Percentiles rank a stretch among this genome's conserved stretches.
These are phyloP conservation scores for Xenentodon cancila DNA, from an alignment of 2,797 vertebrate species.

Conservation along the genomic window DNA sequence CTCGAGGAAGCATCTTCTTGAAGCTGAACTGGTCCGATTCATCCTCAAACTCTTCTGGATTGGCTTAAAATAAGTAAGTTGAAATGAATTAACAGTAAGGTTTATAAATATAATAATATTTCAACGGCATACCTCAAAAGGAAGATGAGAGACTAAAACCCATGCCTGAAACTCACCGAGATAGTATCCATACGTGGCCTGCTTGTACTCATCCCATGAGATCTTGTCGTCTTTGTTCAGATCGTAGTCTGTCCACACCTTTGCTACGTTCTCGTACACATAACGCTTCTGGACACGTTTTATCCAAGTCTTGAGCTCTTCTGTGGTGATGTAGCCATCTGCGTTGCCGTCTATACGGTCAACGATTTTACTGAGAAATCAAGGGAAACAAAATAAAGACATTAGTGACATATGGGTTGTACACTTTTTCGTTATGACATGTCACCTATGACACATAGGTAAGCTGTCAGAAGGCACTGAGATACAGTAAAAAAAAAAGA, in stretches of 20 bases:
- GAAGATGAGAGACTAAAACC: neutral
- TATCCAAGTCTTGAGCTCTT: slow-evolving; percentile 94
- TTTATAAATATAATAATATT: neutral
- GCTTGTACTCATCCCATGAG: slow-evolving; percentile 98
- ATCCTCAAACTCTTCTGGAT: slow-evolving; percentile 93
- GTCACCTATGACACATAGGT: too few species aligned
- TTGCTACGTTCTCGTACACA: slow-evolving; percentile 96
- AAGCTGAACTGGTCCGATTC: slow-evolving; percentile 92
- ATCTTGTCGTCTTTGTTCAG: slow-evolving; percentile 94
- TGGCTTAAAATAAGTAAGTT: slow-evolving; percentile 78
- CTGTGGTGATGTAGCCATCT: slow-evolving; percentile 88
- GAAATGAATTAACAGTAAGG: slow-evolving; percentile 2
- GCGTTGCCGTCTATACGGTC: slow-evolving; percentile 89
- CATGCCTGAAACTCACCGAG: slow-evolving; percentile 79
- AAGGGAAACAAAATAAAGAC: slow-evolving; percentile 3
- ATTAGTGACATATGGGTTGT: too few species aligned
- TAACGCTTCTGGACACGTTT: slow-evolving; percentile 97
- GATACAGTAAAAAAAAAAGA: too few species aligned
- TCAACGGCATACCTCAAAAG: neutral
- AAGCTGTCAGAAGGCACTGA: too few species aligned
- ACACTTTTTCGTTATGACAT: too few species aligned
- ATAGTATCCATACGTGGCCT: slow-evolving; percentile 97
- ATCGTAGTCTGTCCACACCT: slow-evolving; percentile 97
- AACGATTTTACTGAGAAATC: slow-evolving; percentile 90
- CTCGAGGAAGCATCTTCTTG: slow-evolving; percentile 97